Base-by-base conservation (phyloP, 2,113 vertebrate genomes). In the Osmerus eperlanus region DNA sequence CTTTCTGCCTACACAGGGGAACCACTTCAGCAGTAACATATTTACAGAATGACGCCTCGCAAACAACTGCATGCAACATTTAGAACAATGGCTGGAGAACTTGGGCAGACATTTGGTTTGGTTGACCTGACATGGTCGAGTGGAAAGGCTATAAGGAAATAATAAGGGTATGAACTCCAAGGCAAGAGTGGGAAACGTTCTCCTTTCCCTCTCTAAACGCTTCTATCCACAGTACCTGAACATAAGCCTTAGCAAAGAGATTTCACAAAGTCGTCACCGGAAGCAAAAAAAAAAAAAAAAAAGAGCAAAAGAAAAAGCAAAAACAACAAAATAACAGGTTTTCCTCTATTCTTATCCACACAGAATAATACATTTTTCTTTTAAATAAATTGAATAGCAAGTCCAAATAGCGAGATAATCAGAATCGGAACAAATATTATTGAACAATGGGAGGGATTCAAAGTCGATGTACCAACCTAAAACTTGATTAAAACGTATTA, bases 381-480 rank as follows among this genome's bases (percentile, higher is more conserved):
- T 90, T 90, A 90, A 89, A 88, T 91, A 89, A 85, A 86, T 73
- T 68, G 71, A 81, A 83, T 32, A 83, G 78, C 51, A 25, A 78
- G 41, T 81, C 79, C 76, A 84, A 86, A 83, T 81, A 53, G 59
- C 54, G 65, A 47, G 65, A 82, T 81, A 71, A 87, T 85, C 69
- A 73, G 83, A 71, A 87, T 85, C 69, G 72, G 83, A 81, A 81
- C 71, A 21, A 70, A 82, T 74, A 83, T 81, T 73, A 77, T 65
- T 56, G 9, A 82, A 11, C 58, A 74, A 65, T 65, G 71, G 69
- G 68, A 75, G 78, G 78, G 73, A 78, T 72, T 67, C 51, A 74
- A 68, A 47, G n/a, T 41, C 64, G 8, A 52, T 13, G 55, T 55
- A 53, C 52, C 78, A 41, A 83, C 87, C 81, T 81, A 84, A 89